Base-by-base conservation (phyloP, 2,113 vertebrate species). In the Piprites chloris region DNA sequence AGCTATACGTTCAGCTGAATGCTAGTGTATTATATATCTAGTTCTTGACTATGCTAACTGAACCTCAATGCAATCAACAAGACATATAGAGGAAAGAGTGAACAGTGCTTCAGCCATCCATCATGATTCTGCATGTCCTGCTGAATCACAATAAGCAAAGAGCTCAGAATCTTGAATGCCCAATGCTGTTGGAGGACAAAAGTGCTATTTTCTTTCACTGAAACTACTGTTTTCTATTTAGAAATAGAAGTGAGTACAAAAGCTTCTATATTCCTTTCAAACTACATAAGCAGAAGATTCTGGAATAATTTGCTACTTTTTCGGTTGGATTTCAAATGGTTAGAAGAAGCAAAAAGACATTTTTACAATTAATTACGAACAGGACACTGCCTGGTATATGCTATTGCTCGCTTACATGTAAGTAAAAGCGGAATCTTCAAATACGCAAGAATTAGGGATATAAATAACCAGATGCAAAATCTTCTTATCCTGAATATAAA, bases 11-110 rank as follows among this genome's bases (percentile, higher is more conserved):
- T 94, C 55, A 88, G 21, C 41, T 91, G 37, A 39, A 61, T 93
- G 37, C 27, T 49, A 50, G 33, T 44, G 14, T 58, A 56, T 87
- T 96, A 96, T 89, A 83, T 81, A 76, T 84, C 66, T 82, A 41
- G n/a, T 37, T 72, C 80, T 72, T 86, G 80, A 63, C 84, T 88
- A 63, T 27, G 61, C 42, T 88, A 93, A 72, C 59, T 66, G 84
- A 96, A 71, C 47, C 37, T 90, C 86, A 90, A 20, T 79, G 83
- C 56, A 96, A 92, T 96, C 95, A 96, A 75, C 37, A 95, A 95
- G 95, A 97, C 71, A 69, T 87, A 95, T 93, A 74, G 50, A 81
- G 30, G 56, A 90, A 92, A 89, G 61, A 83, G 55, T 75, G 82
- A 91, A 62, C 49, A 62, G 55, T 72, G 69, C 37, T 94, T 94